Evolutionary conservation across 2,113 vertebrate species (phyloP).

Genomic region (Peucedramus taeniatus): DNA sequence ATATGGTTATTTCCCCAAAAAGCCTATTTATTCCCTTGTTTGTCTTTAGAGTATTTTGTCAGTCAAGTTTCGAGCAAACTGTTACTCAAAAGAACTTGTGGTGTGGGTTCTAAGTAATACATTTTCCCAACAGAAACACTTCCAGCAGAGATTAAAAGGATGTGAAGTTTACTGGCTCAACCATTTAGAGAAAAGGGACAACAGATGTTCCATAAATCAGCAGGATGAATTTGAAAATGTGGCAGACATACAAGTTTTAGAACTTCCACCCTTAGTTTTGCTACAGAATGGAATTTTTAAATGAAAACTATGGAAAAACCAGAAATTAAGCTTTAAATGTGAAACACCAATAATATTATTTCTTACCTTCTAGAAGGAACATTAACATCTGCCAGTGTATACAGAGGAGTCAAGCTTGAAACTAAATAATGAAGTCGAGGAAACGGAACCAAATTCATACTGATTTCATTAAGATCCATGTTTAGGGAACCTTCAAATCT

Average conservation of each 20-base stretch:
- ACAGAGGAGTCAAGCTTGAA: constrained; percentile 92
- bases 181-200: not conserved
- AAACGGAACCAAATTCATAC: constrained; percentile 97
- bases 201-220: not conserved
- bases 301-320: not conserved
- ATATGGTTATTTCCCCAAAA: not conserved
- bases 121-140: not conserved
- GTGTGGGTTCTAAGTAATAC: not conserved
- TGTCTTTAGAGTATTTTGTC: not conserved
- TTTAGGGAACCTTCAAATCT: constrained; percentile 96
- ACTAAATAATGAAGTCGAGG: constrained; percentile 92
- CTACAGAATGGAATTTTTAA: not conserved
- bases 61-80: not conserved
- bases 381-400: constrained; percentile 85
- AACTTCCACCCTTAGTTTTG: not conserved
- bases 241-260: not conserved
- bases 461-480: constrained; percentile 97
- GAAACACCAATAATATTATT: not conserved
- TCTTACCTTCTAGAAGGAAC: constrained; percentile 85
- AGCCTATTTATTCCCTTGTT: not conserved
- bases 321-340: not conserved
- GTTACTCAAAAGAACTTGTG: not conserved
- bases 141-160: not conserved
- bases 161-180: not conserved
- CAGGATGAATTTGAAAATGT: not conserved